phyloP scores from a whole-genome alignment of 2,797 vertebrate species.

The Microctenopoma stevenorrisi region DNA sequence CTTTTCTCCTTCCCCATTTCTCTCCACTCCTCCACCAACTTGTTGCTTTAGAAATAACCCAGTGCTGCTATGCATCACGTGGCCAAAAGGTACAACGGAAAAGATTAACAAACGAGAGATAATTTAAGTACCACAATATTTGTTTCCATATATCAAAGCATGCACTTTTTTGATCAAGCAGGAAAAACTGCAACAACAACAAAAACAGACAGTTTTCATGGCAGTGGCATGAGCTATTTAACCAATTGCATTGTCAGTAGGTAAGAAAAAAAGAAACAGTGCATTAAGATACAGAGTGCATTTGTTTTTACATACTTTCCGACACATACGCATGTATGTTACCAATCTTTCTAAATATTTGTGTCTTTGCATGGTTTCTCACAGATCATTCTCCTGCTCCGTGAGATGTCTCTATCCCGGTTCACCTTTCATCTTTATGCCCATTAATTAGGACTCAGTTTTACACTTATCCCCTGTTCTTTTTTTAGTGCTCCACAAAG shows the following conservation, averaged over 20 bases:
- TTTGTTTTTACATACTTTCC: conserved; percentile 75
- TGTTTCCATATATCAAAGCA: conserved; percentile 80
- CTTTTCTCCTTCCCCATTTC: conserved; percentile 23
- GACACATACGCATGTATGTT: conserved; percentile 57
- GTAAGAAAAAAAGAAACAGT: conserved; percentile 76
- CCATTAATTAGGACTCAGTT: conserved; percentile 57
- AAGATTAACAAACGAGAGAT: conserved; percentile 72
- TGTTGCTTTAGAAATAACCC: conserved; percentile 46
- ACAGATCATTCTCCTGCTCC: conserved; percentile 38
- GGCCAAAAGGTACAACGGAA: conserved; percentile 69
- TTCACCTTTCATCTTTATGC: conserved; percentile 23
- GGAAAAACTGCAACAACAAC: conserved; percentile 78
- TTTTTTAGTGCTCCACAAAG: conserved; percentile 64
- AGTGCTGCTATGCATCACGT: conserved; percentile 67
- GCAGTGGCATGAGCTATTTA: conserved; percentile 84
- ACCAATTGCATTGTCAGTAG: conserved; percentile 69
- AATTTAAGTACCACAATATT: conserved; percentile 76
- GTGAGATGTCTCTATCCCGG: conserved; percentile 36
- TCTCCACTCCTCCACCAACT: conserved; percentile 25
- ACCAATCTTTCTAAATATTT: conserved; percentile 40
- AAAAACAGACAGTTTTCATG: conserved; percentile 77
- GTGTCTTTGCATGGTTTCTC: conserved; percentile 48
- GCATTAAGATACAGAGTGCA: conserved; percentile 84
- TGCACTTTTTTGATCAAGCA: conserved; percentile 81
- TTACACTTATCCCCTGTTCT: conserved; percentile 41